Evolutionary conservation across 35 echinoderm and acorn worm genomes (phyloP), one percentile per base, ranked within the genome.

Genomic region (Stichopus chloronotus): DNA sequence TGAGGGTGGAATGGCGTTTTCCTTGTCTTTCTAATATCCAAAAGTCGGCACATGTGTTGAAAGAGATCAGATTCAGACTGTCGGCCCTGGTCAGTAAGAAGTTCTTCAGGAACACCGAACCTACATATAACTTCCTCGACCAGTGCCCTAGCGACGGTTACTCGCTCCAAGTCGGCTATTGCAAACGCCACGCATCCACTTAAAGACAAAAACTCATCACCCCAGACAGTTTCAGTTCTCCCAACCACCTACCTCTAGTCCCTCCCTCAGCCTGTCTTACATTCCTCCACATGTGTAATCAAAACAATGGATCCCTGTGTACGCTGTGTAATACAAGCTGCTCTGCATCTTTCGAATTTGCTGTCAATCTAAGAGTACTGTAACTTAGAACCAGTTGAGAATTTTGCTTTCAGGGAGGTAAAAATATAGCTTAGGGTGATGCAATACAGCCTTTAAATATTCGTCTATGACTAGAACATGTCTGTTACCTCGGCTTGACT

Each of bases 101-200:
- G 22, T 59, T 87, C 84, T 9, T 59, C 84, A 56, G 84, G 84
- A 6, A 59, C 57, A 52, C 84, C 56, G 19, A 56, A 87, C 21
- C 84, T 52, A 56, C 84, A 87, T 10, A 87, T 14, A 60, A 87
- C 57, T 25, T 87, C 84, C 56, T 87, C 84, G 9, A 95, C 91
- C 7, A 92, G 63, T 9, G 24, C 59, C 12, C 59, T 72, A 11
- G 80, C 91, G 7, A 95, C 52, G 21, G 94, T 95, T 43, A 21
- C 58, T 0, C 79, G 52, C 16, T 74, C 82, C 65, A 84, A 21
- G 30, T 95, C 91, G 11, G 82, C 92, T 10, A 92, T 2, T 8
- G 94, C 81, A 57, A 93, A 95, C 5, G 94, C 94, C 71, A 90
- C 89, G n/a, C 24, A 68, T 94, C 94, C 94, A 93, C 78, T 95